These are phyloP conservation scores for Druon quercuslanigerum DNA, from an alignment of 1,140 invertebrate species.

Conservation along the genomic window DNA sequence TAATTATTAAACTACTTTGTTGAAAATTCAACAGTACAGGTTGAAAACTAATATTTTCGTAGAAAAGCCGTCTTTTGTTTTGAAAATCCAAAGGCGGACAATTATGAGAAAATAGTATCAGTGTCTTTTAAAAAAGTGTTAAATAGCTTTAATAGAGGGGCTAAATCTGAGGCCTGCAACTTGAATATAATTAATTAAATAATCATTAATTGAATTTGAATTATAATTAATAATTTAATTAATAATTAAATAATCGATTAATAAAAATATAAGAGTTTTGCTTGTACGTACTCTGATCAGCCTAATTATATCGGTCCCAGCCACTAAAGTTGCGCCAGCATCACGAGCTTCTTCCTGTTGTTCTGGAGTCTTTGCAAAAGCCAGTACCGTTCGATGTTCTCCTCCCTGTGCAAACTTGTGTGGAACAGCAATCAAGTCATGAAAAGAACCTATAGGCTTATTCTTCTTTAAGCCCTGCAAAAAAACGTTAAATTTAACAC, in stretches of 20 bases:
- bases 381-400: slow-evolving; percentile 80
- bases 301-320: slow-evolving; percentile 83
- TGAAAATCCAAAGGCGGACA: too few species aligned
- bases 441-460: slow-evolving; percentile 80
- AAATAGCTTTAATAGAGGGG: too few species aligned
- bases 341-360: slow-evolving; percentile 77
- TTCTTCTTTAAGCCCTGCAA: slow-evolving; percentile 73
- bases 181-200: too few species aligned
- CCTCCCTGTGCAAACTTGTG: slow-evolving; percentile 80
- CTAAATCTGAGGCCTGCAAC: too few species aligned
- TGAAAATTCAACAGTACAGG: too few species aligned
- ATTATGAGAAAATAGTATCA: too few species aligned
- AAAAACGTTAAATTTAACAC: slow-evolving; percentile 5
- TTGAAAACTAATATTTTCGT: too few species aligned
- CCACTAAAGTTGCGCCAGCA: slow-evolving; percentile 83
- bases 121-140: too few species aligned
- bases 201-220: too few species aligned
- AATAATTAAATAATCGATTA: neutral
- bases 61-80: too few species aligned
- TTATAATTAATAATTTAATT: too few species aligned
- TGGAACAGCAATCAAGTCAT: slow-evolving; percentile 78
- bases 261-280: slow-evolving; percentile 56
- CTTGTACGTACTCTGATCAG: slow-evolving; percentile 79
- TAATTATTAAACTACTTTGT: too few species aligned
- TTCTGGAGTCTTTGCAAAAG: slow-evolving; percentile 81